These are phyloP conservation scores for Bucco capensis DNA, from an alignment of 2,113 vertebrate species.

Conservation along the genomic window DNA sequence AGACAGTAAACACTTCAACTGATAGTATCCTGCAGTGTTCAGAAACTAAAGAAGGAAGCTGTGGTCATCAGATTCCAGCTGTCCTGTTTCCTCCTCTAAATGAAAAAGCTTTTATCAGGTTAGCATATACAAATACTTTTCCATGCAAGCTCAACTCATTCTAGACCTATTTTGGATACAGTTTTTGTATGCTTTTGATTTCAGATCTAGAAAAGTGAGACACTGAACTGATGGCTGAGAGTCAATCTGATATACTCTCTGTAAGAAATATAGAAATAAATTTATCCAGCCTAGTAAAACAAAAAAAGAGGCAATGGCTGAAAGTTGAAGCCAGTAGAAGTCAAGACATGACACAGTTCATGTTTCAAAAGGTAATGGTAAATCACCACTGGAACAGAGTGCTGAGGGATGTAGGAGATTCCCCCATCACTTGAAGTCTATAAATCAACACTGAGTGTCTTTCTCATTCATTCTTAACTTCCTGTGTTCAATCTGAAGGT, in stretches of 20 bases:
- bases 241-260: not conserved
- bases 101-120: not conserved
- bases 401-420: not conserved
- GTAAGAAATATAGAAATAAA: not conserved
- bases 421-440: not conserved
- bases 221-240: not conserved
- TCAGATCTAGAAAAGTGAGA: not conserved
- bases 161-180: not conserved
- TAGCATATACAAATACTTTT: not conserved
- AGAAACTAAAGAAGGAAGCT: not conserved
- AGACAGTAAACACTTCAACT: not conserved
- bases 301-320: not conserved
- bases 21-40: not conserved
- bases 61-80: slow-evolving; percentile 5
- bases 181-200: not conserved
- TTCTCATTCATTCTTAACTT: not conserved
- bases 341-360: not conserved
- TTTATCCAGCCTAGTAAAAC: not conserved
- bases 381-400: not conserved
- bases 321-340: not conserved
- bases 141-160: not conserved
- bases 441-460: not conserved
- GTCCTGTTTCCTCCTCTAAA: not conserved
- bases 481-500: not conserved
- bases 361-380: not conserved